phyloP scores from a whole-genome alignment of 2,888 invertebrate genomes.

The Tetragonula carbonaria region DNA sequence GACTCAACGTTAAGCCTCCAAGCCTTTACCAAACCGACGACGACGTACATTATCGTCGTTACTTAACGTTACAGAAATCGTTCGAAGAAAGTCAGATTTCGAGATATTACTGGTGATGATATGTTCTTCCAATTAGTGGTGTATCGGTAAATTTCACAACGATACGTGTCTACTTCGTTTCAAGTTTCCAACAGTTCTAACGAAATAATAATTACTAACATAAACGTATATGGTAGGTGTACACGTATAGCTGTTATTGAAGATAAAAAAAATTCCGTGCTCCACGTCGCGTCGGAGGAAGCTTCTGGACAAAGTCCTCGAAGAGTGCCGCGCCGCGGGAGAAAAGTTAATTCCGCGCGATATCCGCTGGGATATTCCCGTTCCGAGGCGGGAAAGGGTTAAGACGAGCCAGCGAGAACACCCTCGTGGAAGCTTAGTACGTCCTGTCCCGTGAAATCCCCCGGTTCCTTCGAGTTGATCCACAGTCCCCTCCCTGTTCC shows the following conservation, averaged over 20 bases:
- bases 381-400: conserved; percentile 72
- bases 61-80: too few relatives aligned
- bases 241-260: background rate
- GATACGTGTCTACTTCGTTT: too few relatives aligned
- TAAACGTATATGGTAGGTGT: too few relatives aligned
- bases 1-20: too few relatives aligned
- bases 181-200: too few relatives aligned
- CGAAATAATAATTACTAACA: too few relatives aligned
- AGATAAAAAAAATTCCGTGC: background rate
- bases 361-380: conserved; percentile 45
- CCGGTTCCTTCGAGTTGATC: conserved; percentile 72
- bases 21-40: too few relatives aligned
- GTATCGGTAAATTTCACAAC: too few relatives aligned
- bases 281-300: background rate
- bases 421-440: conserved; percentile 65
- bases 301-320: conserved; percentile 10
- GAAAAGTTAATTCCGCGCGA: conserved; percentile 72
- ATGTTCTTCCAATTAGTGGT: too few relatives aligned
- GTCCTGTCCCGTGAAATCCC: conserved; percentile 67
- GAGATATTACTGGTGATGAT: too few relatives aligned
- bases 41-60: too few relatives aligned
- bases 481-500: conserved; percentile 36
- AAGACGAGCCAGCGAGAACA: conserved; percentile 67
- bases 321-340: conserved; percentile 45
- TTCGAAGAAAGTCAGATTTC: too few relatives aligned